Evolutionary conservation across 2,113 vertebrate genomes (phyloP), one percentile per base, ranked within the genome.

Genomic region (Panthera tigris): DNA sequence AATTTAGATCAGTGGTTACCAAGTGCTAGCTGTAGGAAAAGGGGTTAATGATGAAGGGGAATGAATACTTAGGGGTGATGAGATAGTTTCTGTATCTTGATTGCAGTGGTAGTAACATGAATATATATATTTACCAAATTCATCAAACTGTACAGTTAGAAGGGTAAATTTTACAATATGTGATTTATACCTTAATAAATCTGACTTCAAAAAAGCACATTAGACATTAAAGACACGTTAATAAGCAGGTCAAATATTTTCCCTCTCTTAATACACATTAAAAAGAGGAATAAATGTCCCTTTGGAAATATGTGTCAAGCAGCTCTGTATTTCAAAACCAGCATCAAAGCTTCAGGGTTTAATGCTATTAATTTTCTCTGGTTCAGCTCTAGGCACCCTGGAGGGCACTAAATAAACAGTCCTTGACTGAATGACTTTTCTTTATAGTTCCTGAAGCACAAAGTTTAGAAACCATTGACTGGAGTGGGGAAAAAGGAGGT

Each of bases 221-320:
- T 92, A 50, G 21, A 89, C 73, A 68, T 85, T 95, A 91, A 94
- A 84, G 5, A 74, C 39, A 5, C 61, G 25, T 68, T 92, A 88
- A 88, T 85, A 81, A 88, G 0, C 74, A 71, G 74, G 76, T 61
- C 52, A 97, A 81, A 95, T 96, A 98, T 92, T 21, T 97, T 98
- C 97, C 36, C 69, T 94, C 83, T 98, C 78, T 95, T 94, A 85
- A 97, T 96, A 91, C 79, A 97, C 13, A 84, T n/a, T n/a, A 81
- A 86, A 97, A 88, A 95, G 76, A 90, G 10, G 7, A 85, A 57
- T 71, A 95, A 92, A 94, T 93, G 39, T 97, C 97, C 96, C 39
- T 94, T 97, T 98, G 86, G 85, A n/a, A 97, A 94, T 57, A 29
- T 80, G 4, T 39, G 89, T 66, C 6, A 66, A 89, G 61, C 73